These are phyloP conservation scores for Acronicta psi DNA, from an alignment of 2,888 invertebrate species.

Conservation along the genomic window DNA sequence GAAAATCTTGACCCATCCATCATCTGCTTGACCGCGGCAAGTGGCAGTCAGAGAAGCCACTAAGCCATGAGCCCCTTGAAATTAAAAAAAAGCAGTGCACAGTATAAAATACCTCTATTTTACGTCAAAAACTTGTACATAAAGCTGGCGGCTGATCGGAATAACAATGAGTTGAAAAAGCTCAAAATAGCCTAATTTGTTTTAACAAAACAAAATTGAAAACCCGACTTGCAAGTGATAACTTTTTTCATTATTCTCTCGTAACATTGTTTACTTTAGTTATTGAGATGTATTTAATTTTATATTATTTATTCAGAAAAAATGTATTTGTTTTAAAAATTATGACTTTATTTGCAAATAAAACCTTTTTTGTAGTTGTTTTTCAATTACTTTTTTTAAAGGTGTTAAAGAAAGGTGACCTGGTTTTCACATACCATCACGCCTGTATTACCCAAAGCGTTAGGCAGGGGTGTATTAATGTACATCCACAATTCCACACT, in stretches of 20 bases:
- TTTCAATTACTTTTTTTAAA: too few species aligned
- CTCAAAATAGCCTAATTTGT: conserved; percentile 23
- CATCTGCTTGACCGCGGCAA: too few species aligned
- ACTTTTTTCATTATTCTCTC: conserved; percentile 5
- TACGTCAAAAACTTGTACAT: conserved; percentile 21
- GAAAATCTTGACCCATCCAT: too few species aligned
- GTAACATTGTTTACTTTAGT: not conserved
- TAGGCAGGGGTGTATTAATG: too few species aligned
- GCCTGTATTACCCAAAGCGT: too few species aligned
- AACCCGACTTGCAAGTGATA: conserved; percentile 11
- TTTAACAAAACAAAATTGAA: conserved; percentile 13
- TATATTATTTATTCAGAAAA: not conserved
- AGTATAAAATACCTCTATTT: conserved; percentile 7
- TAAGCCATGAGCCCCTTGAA: not conserved
- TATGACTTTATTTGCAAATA: not conserved
- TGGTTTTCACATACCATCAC: too few species aligned
- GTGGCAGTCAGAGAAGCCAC: too few species aligned
- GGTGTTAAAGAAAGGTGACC: too few species aligned
- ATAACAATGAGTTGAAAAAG: conserved; percentile 31
- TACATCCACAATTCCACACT: too few species aligned
- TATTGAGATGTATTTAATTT: not conserved
- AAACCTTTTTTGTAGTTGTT: not conserved
- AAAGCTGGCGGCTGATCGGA: conserved; percentile 12
- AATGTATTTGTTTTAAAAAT: not conserved
- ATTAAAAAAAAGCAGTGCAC: conserved; percentile 1